Conservation (phyloP, 2,113 vertebrate species). For the Plecotus auritus region DNA sequence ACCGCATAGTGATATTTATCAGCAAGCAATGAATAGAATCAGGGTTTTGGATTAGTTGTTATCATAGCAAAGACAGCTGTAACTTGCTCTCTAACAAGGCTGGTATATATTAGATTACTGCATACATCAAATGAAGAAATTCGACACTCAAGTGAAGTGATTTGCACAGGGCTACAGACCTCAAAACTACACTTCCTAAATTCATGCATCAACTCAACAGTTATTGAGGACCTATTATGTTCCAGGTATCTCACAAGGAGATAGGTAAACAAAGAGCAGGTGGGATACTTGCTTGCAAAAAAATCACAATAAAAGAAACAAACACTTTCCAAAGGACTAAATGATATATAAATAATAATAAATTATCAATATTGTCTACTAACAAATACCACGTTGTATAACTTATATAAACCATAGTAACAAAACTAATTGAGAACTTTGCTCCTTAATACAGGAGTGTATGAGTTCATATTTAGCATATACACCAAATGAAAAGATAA, state of each 20-base stretch:
- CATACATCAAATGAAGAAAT: neutral
- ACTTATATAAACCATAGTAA: conserved; percentile 2
- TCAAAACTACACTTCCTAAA: neutral
- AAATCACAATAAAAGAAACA: conserved; percentile 13
- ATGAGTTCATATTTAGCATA: neutral
- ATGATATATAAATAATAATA: conserved; percentile 19
- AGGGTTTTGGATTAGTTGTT: neutral
- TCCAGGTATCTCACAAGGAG: neutral
- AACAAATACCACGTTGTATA: neutral
- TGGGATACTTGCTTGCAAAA: neutral
- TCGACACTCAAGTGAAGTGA: conserved; percentile 1
- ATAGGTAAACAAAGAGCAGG: neutral
- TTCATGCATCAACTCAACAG: neutral
- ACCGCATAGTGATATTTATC: conserved; percentile 32
- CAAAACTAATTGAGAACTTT: neutral
- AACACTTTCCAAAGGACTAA: conserved; percentile 12
- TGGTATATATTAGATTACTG: neutral
- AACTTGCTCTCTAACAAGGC: neutral
- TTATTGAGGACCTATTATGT: neutral
- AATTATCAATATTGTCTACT: neutral
- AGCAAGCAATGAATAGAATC: conserved; percentile 28
- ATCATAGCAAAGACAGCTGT: neutral
- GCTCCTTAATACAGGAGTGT: neutral
- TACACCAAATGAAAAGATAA: neutral
- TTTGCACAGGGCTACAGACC: neutral